Evolutionary conservation across 1,140 invertebrate genomes (phyloP).

Genomic region (Phortica variegata): DNA sequence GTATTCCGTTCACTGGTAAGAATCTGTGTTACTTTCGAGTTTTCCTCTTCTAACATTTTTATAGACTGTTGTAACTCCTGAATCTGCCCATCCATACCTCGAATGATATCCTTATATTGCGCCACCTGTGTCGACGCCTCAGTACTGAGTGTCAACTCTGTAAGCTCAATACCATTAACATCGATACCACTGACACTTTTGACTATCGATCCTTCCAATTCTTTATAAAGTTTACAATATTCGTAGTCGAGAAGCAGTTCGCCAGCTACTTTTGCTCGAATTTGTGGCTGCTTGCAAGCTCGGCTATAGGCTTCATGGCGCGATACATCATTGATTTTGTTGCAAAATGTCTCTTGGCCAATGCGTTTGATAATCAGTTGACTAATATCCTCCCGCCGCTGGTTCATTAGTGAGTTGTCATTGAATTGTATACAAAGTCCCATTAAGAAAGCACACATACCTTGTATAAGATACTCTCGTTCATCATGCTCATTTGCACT

Average conservation of each 20-base stretch:
- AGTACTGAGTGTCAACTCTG: constrained; percentile 59
- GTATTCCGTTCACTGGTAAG: constrained; percentile 68
- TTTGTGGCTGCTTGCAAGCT: constrained; percentile 91
- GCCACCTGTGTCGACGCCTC: constrained; percentile 65
- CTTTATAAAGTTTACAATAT: constrained; percentile 88
- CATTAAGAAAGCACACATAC: constrained; percentile 91
- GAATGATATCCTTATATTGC: constrained; percentile 87
- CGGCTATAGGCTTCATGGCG: constrained; percentile 88
- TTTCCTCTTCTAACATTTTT: constrained; percentile 61
- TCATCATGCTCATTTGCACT: constrained; percentile 82
- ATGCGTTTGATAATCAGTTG: constrained; percentile 88
- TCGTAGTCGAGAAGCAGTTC: constrained; percentile 93
- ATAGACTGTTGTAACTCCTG: constrained; percentile 64
- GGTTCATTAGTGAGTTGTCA: constrained; percentile 79
- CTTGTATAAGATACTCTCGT: constrained; percentile 83
- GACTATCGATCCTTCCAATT: constrained; percentile 62
- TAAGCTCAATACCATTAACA: constrained; percentile 58
- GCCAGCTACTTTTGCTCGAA: constrained; percentile 70
- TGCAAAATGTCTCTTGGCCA: constrained; percentile 85
- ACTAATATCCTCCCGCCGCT: constrained; percentile 77
- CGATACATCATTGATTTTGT: constrained; percentile 82
- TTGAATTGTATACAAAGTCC: constrained; percentile 92
- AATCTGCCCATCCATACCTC: constrained; percentile 79
- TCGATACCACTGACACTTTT: constrained; percentile 49
- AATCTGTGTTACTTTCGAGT: constrained; percentile 63